Evolutionary conservation across 2,113 vertebrate genomes (phyloP).

Genomic region (Carassius gibelio): DNA sequence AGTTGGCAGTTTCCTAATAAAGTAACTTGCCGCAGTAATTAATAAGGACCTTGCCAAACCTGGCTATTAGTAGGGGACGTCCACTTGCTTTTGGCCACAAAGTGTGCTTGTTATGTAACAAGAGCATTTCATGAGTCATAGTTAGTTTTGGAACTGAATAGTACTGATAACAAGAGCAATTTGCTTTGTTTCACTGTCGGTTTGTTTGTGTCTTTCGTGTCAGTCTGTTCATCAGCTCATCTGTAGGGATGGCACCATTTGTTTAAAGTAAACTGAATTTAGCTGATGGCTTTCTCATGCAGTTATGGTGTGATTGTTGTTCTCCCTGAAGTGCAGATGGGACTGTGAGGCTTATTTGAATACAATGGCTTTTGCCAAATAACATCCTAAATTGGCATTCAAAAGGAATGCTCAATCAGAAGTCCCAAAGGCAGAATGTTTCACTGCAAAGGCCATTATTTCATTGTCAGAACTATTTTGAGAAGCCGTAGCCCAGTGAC

Average conservation of each 20-base stretch:
- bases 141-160: not conserved
- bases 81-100: not conserved
- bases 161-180: not conserved
- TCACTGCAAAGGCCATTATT: not conserved
- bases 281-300: not conserved
- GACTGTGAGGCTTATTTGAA: conserved; percentile 37
- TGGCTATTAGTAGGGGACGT: not conserved
- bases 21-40: not conserved
- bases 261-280: conserved; percentile 35
- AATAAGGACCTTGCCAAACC: not conserved
- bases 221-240: conserved; percentile 19
- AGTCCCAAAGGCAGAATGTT: conserved; percentile 21
- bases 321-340: conserved; percentile 50
- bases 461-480: conserved; percentile 14
- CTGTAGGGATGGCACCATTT: not conserved
- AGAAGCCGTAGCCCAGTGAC: conserved; percentile 11
- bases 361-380: conserved; percentile 21
- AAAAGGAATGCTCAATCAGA: not conserved
- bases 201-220: not conserved
- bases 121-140: not conserved
- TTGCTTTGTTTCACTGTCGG: not conserved
- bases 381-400: conserved; percentile 15
- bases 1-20: not conserved
- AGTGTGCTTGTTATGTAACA: not conserved
- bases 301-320: not conserved